phyloP scores from a whole-genome alignment of 2,113 vertebrate species.

The Ageneiosus marmoratus region DNA sequence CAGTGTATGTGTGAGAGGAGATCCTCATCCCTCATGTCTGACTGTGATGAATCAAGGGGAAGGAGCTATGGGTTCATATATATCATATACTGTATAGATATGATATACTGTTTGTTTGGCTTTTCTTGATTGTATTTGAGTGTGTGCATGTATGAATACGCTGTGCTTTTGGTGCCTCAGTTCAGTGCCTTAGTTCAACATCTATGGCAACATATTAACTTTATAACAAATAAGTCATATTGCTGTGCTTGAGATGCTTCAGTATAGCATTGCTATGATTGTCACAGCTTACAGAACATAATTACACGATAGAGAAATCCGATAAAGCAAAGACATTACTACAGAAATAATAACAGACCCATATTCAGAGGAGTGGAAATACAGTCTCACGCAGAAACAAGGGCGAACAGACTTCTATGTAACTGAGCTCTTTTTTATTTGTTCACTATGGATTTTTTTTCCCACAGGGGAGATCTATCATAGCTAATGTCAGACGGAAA shows the following conservation, averaged over 20 bases:
- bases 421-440: slow-evolving; percentile 19
- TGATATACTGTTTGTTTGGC: background rate
- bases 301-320: background rate
- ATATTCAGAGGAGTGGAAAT: background rate
- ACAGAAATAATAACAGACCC: slow-evolving; percentile 3
- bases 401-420: background rate
- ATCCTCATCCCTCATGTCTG: background rate
- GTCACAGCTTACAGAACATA: background rate
- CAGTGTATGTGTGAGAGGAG: background rate
- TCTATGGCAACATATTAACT: background rate
- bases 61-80: background rate
- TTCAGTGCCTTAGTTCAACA: background rate
- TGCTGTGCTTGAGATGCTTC: background rate
- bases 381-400: background rate
- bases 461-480: slow-evolving; percentile 26
- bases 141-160: background rate
- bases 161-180: background rate
- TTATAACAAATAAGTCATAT: background rate
- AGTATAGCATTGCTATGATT: background rate
- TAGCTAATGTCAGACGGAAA: slow-evolving; percentile 30
- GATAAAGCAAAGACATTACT: background rate
- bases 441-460: slow-evolving; percentile 18
- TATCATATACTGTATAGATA: no score
- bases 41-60: background rate
- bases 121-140: background rate